phyloP scores from a whole-genome alignment of 2,888 invertebrate genomes.

The Cinara cedri region DNA sequence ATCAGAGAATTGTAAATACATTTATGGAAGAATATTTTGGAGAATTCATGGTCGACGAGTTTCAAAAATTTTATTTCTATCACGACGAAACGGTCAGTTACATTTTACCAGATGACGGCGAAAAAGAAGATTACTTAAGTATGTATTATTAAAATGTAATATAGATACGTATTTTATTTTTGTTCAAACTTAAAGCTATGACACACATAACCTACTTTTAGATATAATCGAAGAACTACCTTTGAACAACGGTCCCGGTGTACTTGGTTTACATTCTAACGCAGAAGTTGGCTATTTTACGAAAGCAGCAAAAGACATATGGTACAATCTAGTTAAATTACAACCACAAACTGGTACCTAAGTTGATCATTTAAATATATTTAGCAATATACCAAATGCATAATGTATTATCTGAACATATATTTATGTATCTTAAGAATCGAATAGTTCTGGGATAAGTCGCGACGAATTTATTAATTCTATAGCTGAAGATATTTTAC shows the following conservation, averaged over 20 bases:
- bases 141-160: conserved; percentile 36
- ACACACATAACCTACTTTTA: background rate
- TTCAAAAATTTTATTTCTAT: conserved; percentile 91
- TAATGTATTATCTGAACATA: background rate
- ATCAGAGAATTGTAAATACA: conserved; percentile 81
- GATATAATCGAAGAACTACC: conserved; percentile 77
- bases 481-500: conserved; percentile 36
- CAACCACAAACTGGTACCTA: conserved; percentile 85
- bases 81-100: conserved; percentile 77
- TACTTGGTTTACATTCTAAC: conserved; percentile 92
- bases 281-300: conserved; percentile 86
- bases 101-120: conserved; percentile 73
- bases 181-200: background rate
- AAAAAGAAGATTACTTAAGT: conserved; percentile 77
- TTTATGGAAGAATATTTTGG: conserved; percentile 96
- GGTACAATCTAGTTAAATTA: conserved; percentile 81
- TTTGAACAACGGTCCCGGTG: conserved; percentile 83
- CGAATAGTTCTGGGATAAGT: background rate
- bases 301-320: conserved; percentile 83
- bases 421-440: background rate
- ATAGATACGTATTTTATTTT: background rate
- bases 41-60: conserved; percentile 88
- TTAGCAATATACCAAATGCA: too few species aligned
- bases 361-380: background rate
- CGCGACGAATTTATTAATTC: conserved; percentile 31